Evolutionary conservation across 2,888 invertebrate species (phyloP), one percentile per base, ranked within the genome.

Genomic region (Chalcosyrphus nemorum): DNA sequence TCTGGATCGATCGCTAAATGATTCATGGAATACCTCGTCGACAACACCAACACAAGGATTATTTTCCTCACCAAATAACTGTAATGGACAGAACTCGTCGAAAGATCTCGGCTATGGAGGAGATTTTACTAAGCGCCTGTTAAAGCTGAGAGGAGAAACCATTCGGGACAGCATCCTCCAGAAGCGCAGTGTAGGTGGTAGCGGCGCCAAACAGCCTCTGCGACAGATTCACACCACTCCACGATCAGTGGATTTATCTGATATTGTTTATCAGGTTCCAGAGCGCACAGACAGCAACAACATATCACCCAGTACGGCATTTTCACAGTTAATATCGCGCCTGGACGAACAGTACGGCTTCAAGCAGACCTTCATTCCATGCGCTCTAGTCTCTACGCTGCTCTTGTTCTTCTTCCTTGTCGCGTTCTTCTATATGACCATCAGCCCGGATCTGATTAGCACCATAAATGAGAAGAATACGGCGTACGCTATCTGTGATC

Each of bases 61-160:
- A 2, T 72, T 70, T 24, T 21, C 72, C 1, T 68, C 85, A 91
- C 78, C 92, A 92, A 80, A 43, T 27, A 80, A 85, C 17, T 19
- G 91, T 91, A 91, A 91, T 50, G 91, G 92, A 2, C 86, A 86
- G 21, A 87, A 93, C 87, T 50, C 81, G 6, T 61, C 52, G 11
- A 93, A 93, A 81, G 94, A 95, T 88, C 94, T 95, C 87, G 95
- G 95, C 65, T 95, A 94, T 90, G 91, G 95, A 88, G 95, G 95
- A 88, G 95, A 94, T 88, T 95, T 95, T 87, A 95, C 95, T 0
- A 92, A 93, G 76, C 93, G 94, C 78, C 66, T 88, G 59, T 63
- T 88, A 0, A 88, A 87, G 41, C 71, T 88, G 32, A 77, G 88
- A 7, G 86, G 86, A 6, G 88, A 87, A 47, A 88, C 88, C 4